Conservation (phyloP, 2,888 invertebrate genomes). For the Pyrrhia umbra region DNA sequence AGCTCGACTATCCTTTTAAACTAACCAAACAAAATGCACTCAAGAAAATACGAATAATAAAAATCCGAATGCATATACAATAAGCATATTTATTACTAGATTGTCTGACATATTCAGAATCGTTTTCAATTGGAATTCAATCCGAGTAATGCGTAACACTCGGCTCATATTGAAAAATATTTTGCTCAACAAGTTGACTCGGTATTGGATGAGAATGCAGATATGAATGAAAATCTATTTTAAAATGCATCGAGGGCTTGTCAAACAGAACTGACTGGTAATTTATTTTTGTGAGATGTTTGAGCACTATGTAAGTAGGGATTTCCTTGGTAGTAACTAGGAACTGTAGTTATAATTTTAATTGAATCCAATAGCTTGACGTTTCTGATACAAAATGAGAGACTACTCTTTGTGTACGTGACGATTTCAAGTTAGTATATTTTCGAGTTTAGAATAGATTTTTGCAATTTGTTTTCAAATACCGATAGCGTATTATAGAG, state of each 20-base stretch:
- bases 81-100: constrained; percentile 62
- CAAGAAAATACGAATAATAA: constrained; percentile 50
- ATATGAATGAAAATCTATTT: constrained; percentile 50
- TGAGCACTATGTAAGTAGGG: constrained; percentile 1
- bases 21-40: constrained; percentile 47
- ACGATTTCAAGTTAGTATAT: too few relatives aligned
- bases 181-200: constrained; percentile 65
- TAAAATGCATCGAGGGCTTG: constrained; percentile 13
- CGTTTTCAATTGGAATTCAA: constrained; percentile 66
- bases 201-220: constrained; percentile 34
- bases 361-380: too few relatives aligned
- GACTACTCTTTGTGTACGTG: too few relatives aligned
- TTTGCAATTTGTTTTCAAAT: too few relatives aligned
- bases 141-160: constrained; percentile 62
- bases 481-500: too few relatives aligned
- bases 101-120: constrained; percentile 63
- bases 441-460: too few relatives aligned
- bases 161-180: constrained; percentile 63
- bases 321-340: background rate
- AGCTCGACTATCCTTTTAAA: constrained; percentile 3
- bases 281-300: background rate
- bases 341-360: background rate
- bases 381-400: too few relatives aligned
- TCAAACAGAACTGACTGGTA: constrained; percentile 6
- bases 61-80: constrained; percentile 52